phyloP scores from a whole-genome alignment of 2,797 vertebrate genomes.

The Typhlichthys eigenmanni region DNA sequence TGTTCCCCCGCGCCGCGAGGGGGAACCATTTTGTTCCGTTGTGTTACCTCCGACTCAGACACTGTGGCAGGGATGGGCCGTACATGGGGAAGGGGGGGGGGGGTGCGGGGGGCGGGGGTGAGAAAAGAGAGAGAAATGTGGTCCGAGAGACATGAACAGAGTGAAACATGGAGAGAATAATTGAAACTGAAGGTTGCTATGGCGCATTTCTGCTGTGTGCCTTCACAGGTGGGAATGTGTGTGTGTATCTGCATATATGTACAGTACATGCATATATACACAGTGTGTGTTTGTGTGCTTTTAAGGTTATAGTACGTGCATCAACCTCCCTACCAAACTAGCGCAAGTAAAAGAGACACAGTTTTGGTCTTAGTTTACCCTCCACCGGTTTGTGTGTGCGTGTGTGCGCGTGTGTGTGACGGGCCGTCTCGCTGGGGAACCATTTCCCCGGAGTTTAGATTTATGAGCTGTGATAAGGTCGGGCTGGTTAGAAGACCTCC shows the following conservation, averaged over 20 bases:
- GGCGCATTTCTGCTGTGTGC: slow-evolving; percentile 4
- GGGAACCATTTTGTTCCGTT: slow-evolving; percentile 41
- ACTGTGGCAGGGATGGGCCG: slow-evolving; percentile 4
- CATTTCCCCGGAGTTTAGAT: slow-evolving; percentile 47
- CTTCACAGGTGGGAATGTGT: background rate
- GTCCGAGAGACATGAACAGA: background rate
- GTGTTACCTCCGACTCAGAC: slow-evolving; percentile 36
- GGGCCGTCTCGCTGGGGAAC: slow-evolving; percentile 53
- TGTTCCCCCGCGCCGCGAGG: slow-evolving; percentile 25
- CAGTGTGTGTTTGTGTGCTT: slow-evolving; percentile 37
- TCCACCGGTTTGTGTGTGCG: slow-evolving; percentile 37
- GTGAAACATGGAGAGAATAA: slow-evolving; percentile 35
- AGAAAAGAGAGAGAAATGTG: slow-evolving; percentile 15
- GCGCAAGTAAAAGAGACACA: slow-evolving; percentile 19
- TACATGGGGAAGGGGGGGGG: background rate
- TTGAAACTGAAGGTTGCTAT: slow-evolving; percentile 55
- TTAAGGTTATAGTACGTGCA: slow-evolving; percentile 60
- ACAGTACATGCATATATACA: background rate
- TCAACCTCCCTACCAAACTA: slow-evolving; percentile 46
- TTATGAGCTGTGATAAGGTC: slow-evolving; percentile 57
- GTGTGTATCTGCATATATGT: slow-evolving; percentile 5
- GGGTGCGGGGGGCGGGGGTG: slow-evolving; percentile 25
- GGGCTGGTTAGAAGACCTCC: slow-evolving; percentile 43
- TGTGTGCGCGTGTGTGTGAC: slow-evolving; percentile 57
- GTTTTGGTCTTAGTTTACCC: slow-evolving; percentile 3